Conservation (phyloP, 1,140 invertebrate species). For the Trichonephila inaurata region DNA sequence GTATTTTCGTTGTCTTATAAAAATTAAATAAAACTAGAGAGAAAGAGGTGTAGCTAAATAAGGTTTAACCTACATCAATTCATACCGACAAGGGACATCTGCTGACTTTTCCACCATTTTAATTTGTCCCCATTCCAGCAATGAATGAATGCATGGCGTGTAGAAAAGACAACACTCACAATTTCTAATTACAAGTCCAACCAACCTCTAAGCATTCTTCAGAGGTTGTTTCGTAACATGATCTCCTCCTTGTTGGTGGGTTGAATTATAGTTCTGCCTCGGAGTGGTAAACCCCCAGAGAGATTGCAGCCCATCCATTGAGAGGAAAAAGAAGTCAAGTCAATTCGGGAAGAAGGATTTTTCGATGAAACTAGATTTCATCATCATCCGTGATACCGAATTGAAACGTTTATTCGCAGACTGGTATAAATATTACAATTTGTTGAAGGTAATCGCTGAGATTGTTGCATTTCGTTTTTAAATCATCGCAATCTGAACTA, state of each 20-base stretch:
- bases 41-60: too few species aligned
- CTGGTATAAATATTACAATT: too few species aligned
- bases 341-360: not conserved
- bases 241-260: conserved; percentile 22
- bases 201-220: conserved; percentile 32
- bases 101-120: not conserved
- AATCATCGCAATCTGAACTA: too few species aligned
- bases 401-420: too few species aligned
- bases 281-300: not conserved
- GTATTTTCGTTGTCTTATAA: too few species aligned
- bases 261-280: conserved; percentile 31
- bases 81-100: not conserved
- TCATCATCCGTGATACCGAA: too few species aligned
- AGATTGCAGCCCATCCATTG: not conserved
- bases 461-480: too few species aligned
- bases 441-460: too few species aligned
- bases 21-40: too few species aligned
- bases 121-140: not conserved
- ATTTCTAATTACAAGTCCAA: conserved; percentile 35
- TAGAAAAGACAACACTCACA: not conserved
- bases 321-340: not conserved
- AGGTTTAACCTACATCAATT: too few species aligned
- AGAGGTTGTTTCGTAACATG: conserved; percentile 17
- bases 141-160: not conserved
- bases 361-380: too few species aligned